Evolutionary conservation across 2,113 vertebrate species (phyloP).

Genomic region (Crocuta crocuta): DNA sequence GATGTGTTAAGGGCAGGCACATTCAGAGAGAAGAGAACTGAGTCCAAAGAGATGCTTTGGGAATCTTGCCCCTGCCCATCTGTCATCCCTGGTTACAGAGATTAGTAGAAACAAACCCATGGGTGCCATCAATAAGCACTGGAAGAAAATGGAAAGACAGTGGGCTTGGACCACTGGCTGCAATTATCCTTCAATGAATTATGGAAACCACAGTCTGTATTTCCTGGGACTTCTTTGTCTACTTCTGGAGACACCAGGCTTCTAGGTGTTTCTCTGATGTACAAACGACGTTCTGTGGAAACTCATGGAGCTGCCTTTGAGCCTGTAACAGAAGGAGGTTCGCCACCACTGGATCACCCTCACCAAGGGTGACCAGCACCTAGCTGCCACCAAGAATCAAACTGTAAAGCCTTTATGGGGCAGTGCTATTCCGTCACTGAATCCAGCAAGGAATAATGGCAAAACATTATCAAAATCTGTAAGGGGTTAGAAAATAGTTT

Average conservation of each 20-base stretch:
- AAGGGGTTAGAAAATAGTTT: background rate
- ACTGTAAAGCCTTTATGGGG: background rate
- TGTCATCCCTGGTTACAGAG: background rate
- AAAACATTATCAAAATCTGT: background rate
- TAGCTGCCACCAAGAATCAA: slow-evolving; percentile 2
- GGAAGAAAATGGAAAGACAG: background rate
- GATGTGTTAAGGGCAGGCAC: background rate
- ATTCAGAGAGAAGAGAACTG: background rate
- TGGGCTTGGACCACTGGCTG: background rate
- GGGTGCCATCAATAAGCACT: background rate
- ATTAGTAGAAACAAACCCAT: background rate
- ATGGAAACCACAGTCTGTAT: background rate
- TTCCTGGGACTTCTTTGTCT: background rate
- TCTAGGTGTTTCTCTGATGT: background rate
- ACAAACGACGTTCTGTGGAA: background rate
- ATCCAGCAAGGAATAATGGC: background rate
- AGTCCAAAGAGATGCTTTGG: background rate
- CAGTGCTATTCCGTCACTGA: background rate
- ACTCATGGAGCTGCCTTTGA: background rate
- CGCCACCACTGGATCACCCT: background rate
- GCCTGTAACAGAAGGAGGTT: background rate
- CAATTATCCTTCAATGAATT: background rate
- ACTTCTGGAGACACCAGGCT: background rate
- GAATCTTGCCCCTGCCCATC: background rate
- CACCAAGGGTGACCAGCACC: background rate